phyloP scores from a whole-genome alignment of 2,113 vertebrate genomes.

The Sardina pilchardus region DNA sequence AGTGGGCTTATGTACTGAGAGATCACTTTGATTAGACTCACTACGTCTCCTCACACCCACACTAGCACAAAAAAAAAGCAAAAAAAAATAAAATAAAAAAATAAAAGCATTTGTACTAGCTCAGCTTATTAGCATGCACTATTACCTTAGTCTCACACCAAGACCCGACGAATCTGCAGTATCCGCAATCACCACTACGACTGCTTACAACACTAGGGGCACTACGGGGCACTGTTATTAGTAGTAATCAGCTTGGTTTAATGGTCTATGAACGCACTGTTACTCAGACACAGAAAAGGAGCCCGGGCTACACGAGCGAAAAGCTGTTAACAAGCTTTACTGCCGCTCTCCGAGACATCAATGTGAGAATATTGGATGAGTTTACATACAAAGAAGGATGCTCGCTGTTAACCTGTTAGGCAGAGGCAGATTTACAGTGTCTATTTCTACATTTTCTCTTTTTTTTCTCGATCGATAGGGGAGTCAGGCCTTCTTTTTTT shows the following conservation, averaged over 20 bases:
- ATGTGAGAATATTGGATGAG: constrained; percentile 60
- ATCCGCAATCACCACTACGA: constrained; percentile 25
- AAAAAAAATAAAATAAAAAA: too few relatives aligned
- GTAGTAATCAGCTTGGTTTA: constrained; percentile 56
- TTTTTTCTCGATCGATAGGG: constrained; percentile 67
- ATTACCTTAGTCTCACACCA: constrained; percentile 10
- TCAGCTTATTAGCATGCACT: background rate
- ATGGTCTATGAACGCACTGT: constrained; percentile 60
- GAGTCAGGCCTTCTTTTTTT: constrained; percentile 51
- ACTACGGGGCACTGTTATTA: constrained; percentile 37
- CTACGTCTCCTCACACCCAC: background rate
- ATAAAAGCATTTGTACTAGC: background rate
- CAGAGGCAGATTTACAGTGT: constrained; percentile 71
- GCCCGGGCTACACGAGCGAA: constrained; percentile 61
- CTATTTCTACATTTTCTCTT: constrained; percentile 72
- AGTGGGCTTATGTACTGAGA: constrained; percentile 26
- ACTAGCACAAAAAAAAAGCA: background rate
- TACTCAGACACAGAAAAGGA: constrained; percentile 57
- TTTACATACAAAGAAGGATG: constrained; percentile 65
- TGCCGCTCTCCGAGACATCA: constrained; percentile 65
- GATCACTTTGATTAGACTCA: constrained; percentile 21
- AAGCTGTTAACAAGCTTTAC: constrained; percentile 67
- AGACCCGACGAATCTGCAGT: constrained; percentile 8
- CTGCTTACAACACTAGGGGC: constrained; percentile 42
- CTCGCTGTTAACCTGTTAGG: constrained; percentile 70